Evolutionary conservation across 2,113 vertebrate genomes (phyloP).

Genomic region (Nesoenas mayeri): DNA sequence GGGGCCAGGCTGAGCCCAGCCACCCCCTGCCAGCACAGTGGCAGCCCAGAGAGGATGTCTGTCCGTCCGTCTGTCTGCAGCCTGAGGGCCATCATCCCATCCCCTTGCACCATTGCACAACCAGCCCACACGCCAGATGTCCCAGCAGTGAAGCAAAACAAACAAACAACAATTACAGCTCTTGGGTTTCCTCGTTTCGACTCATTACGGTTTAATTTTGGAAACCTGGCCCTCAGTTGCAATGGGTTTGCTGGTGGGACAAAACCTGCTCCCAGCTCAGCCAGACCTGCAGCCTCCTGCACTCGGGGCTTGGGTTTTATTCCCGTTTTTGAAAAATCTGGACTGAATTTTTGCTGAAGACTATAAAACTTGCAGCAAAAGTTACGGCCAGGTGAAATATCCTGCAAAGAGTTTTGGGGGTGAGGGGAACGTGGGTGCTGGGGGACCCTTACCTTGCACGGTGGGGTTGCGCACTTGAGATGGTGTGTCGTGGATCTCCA

Average conservation of each 20-base stretch:
- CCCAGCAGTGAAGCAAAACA: constrained; percentile 32
- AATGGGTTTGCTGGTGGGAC: not conserved
- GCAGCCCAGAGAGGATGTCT: not conserved
- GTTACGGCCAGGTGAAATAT: fast-evolving
- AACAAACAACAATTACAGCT: constrained; percentile 65
- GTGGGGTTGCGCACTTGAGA: constrained; percentile 85
- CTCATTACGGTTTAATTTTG: constrained; percentile 62
- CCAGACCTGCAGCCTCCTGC: not conserved
- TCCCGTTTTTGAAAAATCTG: not conserved
- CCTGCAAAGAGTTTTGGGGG: not conserved
- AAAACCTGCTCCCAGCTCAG: not conserved
- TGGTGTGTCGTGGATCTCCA: constrained; percentile 86
- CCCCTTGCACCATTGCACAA: not conserved
- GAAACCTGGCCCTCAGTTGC: not conserved
- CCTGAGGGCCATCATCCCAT: not conserved
- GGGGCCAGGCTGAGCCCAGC: not conserved
- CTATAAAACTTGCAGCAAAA: not conserved
- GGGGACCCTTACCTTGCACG: constrained; percentile 78
- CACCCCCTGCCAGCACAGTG: not conserved
- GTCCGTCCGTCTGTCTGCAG: not conserved
- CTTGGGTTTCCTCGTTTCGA: constrained; percentile 33
- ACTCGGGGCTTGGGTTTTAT: not conserved
- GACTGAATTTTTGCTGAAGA: not conserved
- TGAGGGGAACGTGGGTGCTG: fast-evolving
- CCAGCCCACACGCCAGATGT: constrained; percentile 53